These are phyloP conservation scores for Halcyon badia DNA, from an alignment of 2,797 vertebrate genomes.

Conservation along the genomic window DNA sequence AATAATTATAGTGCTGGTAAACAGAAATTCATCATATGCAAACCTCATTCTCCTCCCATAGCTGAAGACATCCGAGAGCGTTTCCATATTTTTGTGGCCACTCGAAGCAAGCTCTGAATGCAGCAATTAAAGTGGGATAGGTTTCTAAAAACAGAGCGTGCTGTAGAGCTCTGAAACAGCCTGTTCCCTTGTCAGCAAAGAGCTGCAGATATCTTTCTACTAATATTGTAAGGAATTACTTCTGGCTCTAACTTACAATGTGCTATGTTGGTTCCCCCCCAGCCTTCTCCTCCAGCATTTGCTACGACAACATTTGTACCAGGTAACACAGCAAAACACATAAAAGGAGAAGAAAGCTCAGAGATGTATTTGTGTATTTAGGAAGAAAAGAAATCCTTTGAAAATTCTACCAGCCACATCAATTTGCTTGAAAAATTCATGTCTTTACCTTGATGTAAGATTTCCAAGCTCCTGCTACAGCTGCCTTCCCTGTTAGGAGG, in stretches of 20 bases:
- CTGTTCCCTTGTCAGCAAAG: neutral
- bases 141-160: neutral
- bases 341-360: neutral
- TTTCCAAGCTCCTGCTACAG: neutral
- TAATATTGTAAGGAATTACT: neutral
- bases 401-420: neutral
- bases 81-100: neutral
- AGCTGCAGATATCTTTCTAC: neutral
- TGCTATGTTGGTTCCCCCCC: neutral
- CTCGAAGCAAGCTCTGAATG: neutral
- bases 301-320: neutral
- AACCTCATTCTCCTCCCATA: neutral
- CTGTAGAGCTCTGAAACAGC: neutral
- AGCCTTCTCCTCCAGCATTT: neutral
- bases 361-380: neutral
- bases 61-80: neutral
- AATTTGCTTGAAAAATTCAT: neutral
- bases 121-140: neutral
- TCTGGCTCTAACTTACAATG: neutral
- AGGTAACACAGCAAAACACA: neutral
- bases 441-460: conserved; percentile 6
- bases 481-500: neutral
- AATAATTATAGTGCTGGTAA: neutral
- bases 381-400: neutral
- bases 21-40: neutral